Percentiles rank a stretch among this genome's conserved stretches.
Evolutionary conservation across 1,140 invertebrate genomes (phyloP).

Genomic region (Conus ventricosus): DNA sequence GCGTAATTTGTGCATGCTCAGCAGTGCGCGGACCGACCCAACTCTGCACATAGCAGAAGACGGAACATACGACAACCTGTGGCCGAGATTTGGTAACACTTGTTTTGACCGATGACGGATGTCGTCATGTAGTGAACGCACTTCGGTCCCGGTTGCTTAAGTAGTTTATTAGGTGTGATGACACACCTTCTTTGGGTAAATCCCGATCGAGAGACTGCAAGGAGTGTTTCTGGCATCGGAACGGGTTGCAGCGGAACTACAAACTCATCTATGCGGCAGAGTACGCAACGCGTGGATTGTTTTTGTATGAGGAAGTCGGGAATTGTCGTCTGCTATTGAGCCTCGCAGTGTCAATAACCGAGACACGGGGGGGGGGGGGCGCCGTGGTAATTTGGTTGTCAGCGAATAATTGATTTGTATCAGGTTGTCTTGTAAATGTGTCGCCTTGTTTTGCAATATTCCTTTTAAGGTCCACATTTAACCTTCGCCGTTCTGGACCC

Average conservation of each 20-base stretch:
- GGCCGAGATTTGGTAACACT: conserved; percentile 20
- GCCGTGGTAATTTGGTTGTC: not conserved
- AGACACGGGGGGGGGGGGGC: not conserved
- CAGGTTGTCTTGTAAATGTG: not conserved
- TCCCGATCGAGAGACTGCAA: not conserved
- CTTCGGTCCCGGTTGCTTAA: not conserved
- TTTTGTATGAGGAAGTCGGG: not conserved
- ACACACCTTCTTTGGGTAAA: not conserved
- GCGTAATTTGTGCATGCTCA: not conserved
- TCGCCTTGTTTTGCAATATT: not conserved
- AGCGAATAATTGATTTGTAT: not conserved
- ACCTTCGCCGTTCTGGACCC: not conserved
- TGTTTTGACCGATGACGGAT: conserved; percentile 1
- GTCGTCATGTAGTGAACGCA: not conserved
- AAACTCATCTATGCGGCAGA: not conserved
- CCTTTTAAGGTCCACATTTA: no score
- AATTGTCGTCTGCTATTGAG: not conserved
- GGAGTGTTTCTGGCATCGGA: not conserved
- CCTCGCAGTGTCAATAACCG: not conserved
- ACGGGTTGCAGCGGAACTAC: not conserved
- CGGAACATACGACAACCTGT: not conserved
- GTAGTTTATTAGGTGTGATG: no score
- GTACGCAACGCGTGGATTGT: not conserved
- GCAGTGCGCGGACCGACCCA: not conserved
- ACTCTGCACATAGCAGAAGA: not conserved